Percentiles rank a stretch among this genome's conserved stretches.
Conservation (phyloP, 2,888 invertebrate species). For the Phortica magna region DNA sequence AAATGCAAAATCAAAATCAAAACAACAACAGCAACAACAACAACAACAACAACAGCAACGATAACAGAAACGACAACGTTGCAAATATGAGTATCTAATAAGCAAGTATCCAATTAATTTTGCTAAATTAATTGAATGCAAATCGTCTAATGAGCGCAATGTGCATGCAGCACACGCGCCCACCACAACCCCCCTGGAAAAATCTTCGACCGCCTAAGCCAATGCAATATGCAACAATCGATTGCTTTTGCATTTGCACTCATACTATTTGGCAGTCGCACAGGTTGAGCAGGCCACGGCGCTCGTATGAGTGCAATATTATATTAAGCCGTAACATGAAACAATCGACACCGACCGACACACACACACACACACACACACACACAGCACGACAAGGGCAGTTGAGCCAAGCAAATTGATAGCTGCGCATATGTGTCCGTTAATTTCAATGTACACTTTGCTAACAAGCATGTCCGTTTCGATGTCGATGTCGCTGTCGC, state of each 20-base stretch:
- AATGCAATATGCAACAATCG: constrained; percentile 6
- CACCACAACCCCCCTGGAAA: no score
- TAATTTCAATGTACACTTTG: constrained; percentile 6
- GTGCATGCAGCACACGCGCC: constrained; percentile 39
- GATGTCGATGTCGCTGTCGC: constrained; percentile 42
- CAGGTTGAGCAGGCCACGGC: not conserved
- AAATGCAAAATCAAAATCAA: constrained; percentile 49
- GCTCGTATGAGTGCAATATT: constrained; percentile 44
- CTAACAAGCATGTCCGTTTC: constrained; percentile 1
- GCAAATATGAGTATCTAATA: constrained; percentile 52
- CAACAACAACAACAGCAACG: constrained; percentile 55
- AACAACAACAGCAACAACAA: constrained; percentile 23
- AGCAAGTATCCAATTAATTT: constrained; percentile 68
- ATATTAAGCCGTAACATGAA: constrained; percentile 51
- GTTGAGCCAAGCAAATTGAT: not conserved
- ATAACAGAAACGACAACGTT: constrained; percentile 43
- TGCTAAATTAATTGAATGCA: constrained; percentile 72
- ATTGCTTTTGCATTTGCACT: not conserved
- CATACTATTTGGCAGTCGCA: no score
- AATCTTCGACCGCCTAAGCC: no score
- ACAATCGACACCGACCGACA: no score
- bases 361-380: constrained; percentile 46
- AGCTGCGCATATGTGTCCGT: constrained; percentile 7
- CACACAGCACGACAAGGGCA: constrained; percentile 44
- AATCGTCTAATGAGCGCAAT: constrained; percentile 69